These are phyloP conservation scores for Intellagama lesueurii DNA, from an alignment of 2,797 vertebrate genomes.

Conservation along the genomic window DNA sequence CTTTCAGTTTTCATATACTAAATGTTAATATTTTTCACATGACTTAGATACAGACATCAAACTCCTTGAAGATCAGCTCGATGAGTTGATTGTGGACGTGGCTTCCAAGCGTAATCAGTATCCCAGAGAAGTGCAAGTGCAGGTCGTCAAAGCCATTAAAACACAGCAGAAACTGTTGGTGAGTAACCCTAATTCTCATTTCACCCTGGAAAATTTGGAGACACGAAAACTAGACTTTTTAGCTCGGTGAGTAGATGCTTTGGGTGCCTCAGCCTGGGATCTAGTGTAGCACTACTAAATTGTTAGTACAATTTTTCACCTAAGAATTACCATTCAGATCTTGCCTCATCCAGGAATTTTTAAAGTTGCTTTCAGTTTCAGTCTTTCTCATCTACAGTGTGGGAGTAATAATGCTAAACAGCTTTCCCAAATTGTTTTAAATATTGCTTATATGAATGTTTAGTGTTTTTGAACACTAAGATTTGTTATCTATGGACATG, in stretches of 20 bases:
- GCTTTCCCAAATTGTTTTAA: neutral
- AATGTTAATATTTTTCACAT: conserved; percentile 30
- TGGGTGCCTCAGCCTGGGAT: neutral
- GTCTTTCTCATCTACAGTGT: neutral
- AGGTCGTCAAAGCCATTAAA: conserved; percentile 84
- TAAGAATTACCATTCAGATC: neutral
- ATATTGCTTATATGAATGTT: neutral
- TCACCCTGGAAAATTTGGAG: neutral
- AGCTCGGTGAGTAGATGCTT: neutral
- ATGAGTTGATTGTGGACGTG: conserved; percentile 87
- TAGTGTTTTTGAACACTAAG: neutral
- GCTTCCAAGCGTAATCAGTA: conserved; percentile 83
- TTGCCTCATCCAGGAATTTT: neutral
- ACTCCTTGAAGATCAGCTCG: conserved; percentile 85
- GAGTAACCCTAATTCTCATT: conserved; percentile 57
- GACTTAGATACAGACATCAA: conserved; percentile 77
- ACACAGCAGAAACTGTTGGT: conserved; percentile 89
- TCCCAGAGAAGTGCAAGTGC: conserved; percentile 85
- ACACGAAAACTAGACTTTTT: no score
- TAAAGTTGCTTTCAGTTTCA: neutral
- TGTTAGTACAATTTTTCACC: neutral
- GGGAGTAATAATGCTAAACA: neutral
- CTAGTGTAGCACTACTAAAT: neutral
- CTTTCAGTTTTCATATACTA: neutral
- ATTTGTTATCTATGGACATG: neutral